Percentiles rank a stretch among this genome's conserved stretches.
phyloP scores from a whole-genome alignment of 2,113 vertebrate species.

The Lophotis ruficrista region DNA sequence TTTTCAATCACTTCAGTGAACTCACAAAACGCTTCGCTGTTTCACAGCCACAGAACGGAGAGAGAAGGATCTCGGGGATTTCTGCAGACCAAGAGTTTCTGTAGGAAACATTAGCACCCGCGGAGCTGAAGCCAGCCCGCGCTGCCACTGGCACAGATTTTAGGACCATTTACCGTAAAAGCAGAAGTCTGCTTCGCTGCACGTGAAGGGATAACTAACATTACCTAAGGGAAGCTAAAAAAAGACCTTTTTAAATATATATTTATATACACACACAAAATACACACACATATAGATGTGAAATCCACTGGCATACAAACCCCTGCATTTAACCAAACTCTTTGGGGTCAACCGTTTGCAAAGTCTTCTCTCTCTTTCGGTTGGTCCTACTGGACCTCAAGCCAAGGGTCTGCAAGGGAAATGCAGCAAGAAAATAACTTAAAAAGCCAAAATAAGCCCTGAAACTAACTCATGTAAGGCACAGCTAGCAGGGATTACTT shows the following conservation, averaged over 20 bases:
- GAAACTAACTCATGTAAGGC: background rate
- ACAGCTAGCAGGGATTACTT: background rate
- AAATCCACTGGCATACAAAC: background rate
- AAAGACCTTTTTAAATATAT: background rate
- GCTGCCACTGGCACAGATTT: background rate
- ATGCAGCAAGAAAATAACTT: background rate
- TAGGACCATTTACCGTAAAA: background rate
- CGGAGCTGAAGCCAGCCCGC: background rate
- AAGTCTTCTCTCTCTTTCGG: background rate
- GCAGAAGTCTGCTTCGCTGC: background rate
- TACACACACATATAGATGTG: accelerated
- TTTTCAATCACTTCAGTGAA: background rate
- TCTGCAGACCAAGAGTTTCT: background rate
- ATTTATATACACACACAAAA: background rate
- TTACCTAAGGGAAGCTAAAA: background rate
- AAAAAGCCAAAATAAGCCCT: background rate
- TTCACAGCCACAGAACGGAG: background rate
- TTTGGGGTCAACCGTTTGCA: background rate
- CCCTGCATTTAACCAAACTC: background rate
- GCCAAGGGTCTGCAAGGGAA: background rate
- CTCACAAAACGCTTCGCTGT: background rate
- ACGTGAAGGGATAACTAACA: background rate
- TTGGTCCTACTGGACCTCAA: background rate
- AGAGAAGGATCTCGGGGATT: background rate
- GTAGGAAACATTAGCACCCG: background rate